phyloP scores from a whole-genome alignment of 2,888 invertebrate species.

The Podabrus alpinus region DNA sequence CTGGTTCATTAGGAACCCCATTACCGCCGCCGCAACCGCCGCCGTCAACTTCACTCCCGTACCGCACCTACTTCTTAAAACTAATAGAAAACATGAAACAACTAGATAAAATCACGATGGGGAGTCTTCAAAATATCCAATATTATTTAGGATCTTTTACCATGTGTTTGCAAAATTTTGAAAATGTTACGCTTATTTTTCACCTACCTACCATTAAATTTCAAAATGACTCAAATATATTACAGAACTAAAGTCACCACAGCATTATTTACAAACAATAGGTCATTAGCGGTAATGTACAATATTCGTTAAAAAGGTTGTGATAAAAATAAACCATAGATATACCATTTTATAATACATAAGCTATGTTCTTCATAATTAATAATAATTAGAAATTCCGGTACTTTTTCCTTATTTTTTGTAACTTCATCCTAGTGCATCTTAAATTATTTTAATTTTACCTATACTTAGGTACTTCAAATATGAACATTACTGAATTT shows the following conservation, averaged over 20 bases:
- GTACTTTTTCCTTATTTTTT: background rate
- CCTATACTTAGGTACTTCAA: too few species aligned
- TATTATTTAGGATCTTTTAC: slow-evolving; percentile 5
- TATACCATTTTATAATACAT: background rate
- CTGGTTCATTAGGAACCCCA: slow-evolving; percentile 56
- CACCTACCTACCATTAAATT: background rate
- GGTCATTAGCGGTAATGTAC: background rate
- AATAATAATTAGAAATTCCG: background rate
- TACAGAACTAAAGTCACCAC: background rate
- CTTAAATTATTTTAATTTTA: too few species aligned
- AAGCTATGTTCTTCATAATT: background rate
- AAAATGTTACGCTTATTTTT: background rate
- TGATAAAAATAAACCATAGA: background rate
- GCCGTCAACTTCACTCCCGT: slow-evolving; percentile 33
- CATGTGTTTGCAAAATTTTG: slow-evolving; percentile 5
- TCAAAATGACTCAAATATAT: background rate
- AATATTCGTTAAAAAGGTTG: background rate
- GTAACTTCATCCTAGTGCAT: background rate
- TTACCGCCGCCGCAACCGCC: slow-evolving; percentile 43
- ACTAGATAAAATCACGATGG: slow-evolving; percentile 7
- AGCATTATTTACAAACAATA: background rate
- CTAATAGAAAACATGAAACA: slow-evolving; percentile 25
- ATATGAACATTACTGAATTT: too few species aligned
- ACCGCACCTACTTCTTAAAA: slow-evolving; percentile 19
- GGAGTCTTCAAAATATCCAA: slow-evolving; percentile 7